A percentile compares a stretch with the other conserved stretches of the same genome.
Conservation (phyloP, 2,113 vertebrate genomes). For the Datnioides undecimradiatus region DNA sequence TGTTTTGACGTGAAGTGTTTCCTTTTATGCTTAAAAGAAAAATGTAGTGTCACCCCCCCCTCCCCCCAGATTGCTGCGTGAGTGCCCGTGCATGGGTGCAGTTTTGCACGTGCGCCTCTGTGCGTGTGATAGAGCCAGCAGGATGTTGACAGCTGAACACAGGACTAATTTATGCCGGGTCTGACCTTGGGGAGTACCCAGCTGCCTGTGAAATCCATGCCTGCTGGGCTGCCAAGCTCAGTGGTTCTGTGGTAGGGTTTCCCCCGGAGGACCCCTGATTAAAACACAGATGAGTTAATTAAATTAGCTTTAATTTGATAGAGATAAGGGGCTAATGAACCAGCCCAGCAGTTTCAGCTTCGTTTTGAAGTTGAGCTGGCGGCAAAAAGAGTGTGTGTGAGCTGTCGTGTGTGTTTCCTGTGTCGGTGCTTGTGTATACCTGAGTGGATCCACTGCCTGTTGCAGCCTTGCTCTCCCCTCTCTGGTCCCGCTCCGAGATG, state of each 20-base stretch:
- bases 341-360: conserved; percentile 62
- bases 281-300: conserved; percentile 82
- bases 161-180: conserved; percentile 77
- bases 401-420: conserved; percentile 1
- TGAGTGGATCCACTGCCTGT: conserved; percentile 41
- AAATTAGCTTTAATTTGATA: conserved; percentile 78
- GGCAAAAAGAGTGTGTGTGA: conserved; percentile 39
- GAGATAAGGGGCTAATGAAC: conserved; percentile 78
- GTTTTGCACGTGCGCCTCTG: conserved; percentile 37
- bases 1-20: conserved; percentile 54
- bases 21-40: conserved; percentile 35
- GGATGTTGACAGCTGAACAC: conserved; percentile 79
- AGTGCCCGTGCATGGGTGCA: conserved; percentile 26
- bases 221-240: conserved; percentile 79
- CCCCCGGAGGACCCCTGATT: conserved; percentile 77
- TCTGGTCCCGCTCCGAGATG: conserved; percentile 19
- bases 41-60: conserved; percentile 40
- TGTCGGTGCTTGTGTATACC: conserved; percentile 27
- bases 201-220: conserved; percentile 81
- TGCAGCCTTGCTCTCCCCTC: conserved; percentile 30
- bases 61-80: conserved; percentile 29
- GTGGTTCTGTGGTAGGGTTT: conserved; percentile 74
- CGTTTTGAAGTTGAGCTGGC: conserved; percentile 70
- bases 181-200: conserved; percentile 80
- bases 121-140: conserved; percentile 65